Evolutionary conservation across 2,113 vertebrate species (phyloP).

Genomic region (Ia io): DNA sequence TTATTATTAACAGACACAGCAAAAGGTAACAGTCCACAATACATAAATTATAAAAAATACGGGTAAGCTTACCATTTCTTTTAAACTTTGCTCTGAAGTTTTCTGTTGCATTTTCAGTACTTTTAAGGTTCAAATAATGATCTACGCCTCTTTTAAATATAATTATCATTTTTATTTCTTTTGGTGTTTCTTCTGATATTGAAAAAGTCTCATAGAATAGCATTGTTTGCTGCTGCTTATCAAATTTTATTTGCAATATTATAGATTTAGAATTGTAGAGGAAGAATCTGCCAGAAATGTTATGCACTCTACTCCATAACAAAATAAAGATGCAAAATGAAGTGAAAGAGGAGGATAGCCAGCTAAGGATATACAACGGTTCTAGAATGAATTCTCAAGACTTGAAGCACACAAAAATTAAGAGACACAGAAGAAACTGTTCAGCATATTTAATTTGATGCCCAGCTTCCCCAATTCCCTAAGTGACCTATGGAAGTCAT

Average conservation of each 20-base stretch:
- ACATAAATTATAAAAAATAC: background rate
- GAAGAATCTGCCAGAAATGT: background rate
- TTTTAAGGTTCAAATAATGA: constrained; percentile 19
- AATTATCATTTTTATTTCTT: constrained; percentile 37
- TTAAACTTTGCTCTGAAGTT: background rate
- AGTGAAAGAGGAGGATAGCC: background rate
- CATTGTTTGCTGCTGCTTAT: constrained; percentile 23
- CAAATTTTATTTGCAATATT: constrained; percentile 36
- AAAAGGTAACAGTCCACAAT: background rate
- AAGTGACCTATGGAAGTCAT: background rate
- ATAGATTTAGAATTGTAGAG: background rate
- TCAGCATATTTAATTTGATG: background rate
- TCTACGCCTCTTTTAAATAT: constrained; percentile 5
- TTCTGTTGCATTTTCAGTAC: background rate
- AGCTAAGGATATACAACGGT: background rate
- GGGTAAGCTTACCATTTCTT: background rate
- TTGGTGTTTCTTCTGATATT: constrained; percentile 34
- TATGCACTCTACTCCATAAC: background rate
- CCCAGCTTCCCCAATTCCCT: background rate
- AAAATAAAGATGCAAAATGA: constrained; percentile 34
- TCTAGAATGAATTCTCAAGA: constrained; percentile 1
- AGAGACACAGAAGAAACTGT: background rate
- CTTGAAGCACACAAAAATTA: background rate
- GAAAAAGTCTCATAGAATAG: background rate
- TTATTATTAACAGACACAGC: background rate